Evolutionary conservation across 2,797 vertebrate genomes (phyloP).

Genomic region (Neopelma chrysocephalum): DNA sequence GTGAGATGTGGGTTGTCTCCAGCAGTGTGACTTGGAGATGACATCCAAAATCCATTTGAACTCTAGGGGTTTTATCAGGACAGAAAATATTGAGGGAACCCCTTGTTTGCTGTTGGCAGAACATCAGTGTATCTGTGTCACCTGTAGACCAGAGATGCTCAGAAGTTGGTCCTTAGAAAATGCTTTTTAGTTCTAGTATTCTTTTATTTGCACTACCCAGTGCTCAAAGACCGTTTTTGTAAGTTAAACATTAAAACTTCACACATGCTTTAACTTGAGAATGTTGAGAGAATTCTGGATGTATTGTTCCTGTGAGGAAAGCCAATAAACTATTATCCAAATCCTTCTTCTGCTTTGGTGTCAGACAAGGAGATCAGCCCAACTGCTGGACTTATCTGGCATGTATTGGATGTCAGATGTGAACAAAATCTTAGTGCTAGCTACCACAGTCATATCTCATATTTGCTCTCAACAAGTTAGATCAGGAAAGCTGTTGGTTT

Average conservation of each 20-base stretch:
- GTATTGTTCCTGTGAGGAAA: background rate
- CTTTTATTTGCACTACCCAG: background rate
- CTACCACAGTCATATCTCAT: background rate
- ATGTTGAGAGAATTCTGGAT: slow-evolving; percentile 8
- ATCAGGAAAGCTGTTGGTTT: background rate
- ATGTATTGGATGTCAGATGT: background rate
- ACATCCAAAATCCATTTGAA: background rate
- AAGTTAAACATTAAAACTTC: background rate
- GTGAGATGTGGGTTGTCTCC: background rate
- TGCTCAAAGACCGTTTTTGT: background rate
- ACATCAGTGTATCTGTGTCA: background rate
- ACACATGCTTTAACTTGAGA: slow-evolving; percentile 23
- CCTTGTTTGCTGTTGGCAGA: background rate
- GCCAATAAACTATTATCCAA: background rate
- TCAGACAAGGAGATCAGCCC: slow-evolving; percentile 13
- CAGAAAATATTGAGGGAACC: background rate
- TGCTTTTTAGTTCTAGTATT: background rate
- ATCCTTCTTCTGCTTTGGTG: background rate
- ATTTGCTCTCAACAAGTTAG: background rate
- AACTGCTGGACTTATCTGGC: slow-evolving; percentile 12
- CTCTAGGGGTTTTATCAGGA: background rate
- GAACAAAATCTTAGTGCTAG: slow-evolving; percentile 4
- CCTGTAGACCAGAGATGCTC: background rate
- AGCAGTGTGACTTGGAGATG: background rate
- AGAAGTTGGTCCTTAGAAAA: background rate